Evolutionary conservation across 2,797 vertebrate genomes (phyloP).

Genomic region (Myotis myotis): DNA sequence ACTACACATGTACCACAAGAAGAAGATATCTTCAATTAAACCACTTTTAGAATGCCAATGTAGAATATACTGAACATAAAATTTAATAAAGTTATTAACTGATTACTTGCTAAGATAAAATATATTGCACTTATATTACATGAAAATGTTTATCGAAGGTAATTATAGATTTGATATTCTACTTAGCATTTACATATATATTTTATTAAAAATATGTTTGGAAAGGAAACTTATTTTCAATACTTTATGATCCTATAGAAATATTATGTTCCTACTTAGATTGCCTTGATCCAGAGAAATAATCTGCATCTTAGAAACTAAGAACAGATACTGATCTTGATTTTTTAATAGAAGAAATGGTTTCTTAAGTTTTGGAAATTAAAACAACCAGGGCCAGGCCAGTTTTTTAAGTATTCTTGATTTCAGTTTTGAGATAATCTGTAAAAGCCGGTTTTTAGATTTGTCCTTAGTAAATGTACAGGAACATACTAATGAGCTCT

Average conservation of each 20-base stretch:
- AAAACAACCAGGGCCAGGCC: not conserved
- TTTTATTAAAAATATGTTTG: not conserved
- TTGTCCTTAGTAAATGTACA: not conserved
- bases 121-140: not conserved
- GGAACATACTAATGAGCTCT: constrained; percentile 31
- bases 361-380: not conserved
- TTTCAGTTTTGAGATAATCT: not conserved
- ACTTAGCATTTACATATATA: not conserved
- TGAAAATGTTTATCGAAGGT: not conserved
- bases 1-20: not conserved
- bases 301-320: not conserved
- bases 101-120: not conserved
- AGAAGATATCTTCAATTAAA: not conserved
- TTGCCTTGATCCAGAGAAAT: not conserved
- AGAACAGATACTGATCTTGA: not conserved
- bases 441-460: not conserved
- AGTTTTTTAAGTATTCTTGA: not conserved
- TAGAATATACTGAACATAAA: not conserved
- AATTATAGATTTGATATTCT: not conserved
- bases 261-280: not conserved
- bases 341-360: not conserved
- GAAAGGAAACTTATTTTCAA: not conserved
- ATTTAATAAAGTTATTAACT: not conserved
- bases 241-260: not conserved
- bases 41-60: not conserved